Base-by-base conservation (phyloP, 2,888 invertebrate species). In the Drosophila borborema region DNA sequence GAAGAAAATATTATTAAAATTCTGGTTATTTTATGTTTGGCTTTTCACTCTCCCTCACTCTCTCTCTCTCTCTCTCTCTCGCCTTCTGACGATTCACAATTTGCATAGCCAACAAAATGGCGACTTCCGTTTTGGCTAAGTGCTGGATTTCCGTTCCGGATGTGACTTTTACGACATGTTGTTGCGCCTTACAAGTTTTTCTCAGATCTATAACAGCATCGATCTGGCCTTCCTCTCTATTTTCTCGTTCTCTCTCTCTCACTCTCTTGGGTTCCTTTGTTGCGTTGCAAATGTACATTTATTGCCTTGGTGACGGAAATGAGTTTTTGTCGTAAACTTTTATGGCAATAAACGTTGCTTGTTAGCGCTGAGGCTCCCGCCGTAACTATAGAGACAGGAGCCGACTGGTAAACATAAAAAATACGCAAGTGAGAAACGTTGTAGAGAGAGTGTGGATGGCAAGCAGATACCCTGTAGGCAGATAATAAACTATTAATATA, bases 301-400 rank as follows among this genome's bases (percentile, higher is more conserved):
- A 86, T 89, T 79, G 88, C 88, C 74, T 71, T 72, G 76, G 84
- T 81, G 86, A 86, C 89, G 86, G 86, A 86, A 86, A 86, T 86
- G 89, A 86, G 86, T 86, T 89, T 89, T 89, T 86, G 89, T 86
- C 89, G 89, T 86, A 89, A 86, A 86, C 84, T 86, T 86, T 89
- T 86, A 86, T 86, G 89, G 86, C 89, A 86, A 89, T 86, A 86
- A 89, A 82, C 80, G 86, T 65, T 59, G 80, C 80, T 77, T 80
- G 80, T 80, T 80, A 74, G 74, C 71, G 54, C 40, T 28, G 59
- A 65, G 68, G 66, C 69, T 58, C 38, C 63, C 65, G 48, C 48
- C 40, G 62, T 70, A 49, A 56, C 38, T 64, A 73, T 49, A 55
- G 73, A 41, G 48, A 63, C 74, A 43, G 63, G 38, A 73, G 69